A percentile compares a stretch with the other conserved stretches of the same genome.
Evolutionary conservation across 2,113 vertebrate species (phyloP).

Genomic region (Notothenia rossii): DNA sequence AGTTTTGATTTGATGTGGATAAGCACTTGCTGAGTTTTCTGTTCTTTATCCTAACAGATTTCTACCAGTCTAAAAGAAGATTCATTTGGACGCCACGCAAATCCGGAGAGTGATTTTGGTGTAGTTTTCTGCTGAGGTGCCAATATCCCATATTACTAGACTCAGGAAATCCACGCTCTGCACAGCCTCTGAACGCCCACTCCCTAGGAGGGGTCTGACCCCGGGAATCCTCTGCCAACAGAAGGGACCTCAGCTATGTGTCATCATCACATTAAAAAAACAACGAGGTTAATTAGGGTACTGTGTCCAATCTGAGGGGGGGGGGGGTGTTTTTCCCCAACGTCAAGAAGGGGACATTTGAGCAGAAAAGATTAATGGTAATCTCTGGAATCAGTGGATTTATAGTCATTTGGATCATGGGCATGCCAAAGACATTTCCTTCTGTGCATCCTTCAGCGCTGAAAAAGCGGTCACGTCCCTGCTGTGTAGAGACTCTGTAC

Average conservation of each 20-base stretch:
- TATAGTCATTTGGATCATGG: slow-evolving; percentile 57
- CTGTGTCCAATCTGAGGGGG: slow-evolving; percentile 48
- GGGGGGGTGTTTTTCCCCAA: slow-evolving; percentile 42
- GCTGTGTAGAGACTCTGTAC: neutral
- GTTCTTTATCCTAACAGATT: slow-evolving; percentile 83
- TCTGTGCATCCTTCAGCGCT: slow-evolving; percentile 44
- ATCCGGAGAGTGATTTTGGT: slow-evolving; percentile 82
- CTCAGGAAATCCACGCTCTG: slow-evolving; percentile 64
- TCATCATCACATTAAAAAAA: neutral
- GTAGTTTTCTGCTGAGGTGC: neutral
- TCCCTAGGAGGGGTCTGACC: slow-evolving; percentile 2
- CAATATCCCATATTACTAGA: slow-evolving; percentile 12
- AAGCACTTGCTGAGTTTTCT: slow-evolving; percentile 27
- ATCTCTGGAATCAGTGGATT: slow-evolving; percentile 70
- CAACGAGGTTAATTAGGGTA: slow-evolving; percentile 61
- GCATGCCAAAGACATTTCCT: slow-evolving; percentile 54
- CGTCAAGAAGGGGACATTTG: slow-evolving; percentile 59
- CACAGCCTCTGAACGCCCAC: slow-evolving; percentile 44
- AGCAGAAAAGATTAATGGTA: slow-evolving; percentile 66
- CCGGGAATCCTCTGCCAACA: slow-evolving; percentile 27
- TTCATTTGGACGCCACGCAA: slow-evolving; percentile 77
- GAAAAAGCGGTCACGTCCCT: neutral
- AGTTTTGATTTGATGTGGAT: neutral
- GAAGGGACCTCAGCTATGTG: slow-evolving; percentile 48
- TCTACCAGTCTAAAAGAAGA: slow-evolving; percentile 90